Evolutionary conservation across 35 echinoderm and acorn worm genomes (phyloP), one percentile per base, ranked within the genome.

Genomic region (Chiridota heheva): DNA sequence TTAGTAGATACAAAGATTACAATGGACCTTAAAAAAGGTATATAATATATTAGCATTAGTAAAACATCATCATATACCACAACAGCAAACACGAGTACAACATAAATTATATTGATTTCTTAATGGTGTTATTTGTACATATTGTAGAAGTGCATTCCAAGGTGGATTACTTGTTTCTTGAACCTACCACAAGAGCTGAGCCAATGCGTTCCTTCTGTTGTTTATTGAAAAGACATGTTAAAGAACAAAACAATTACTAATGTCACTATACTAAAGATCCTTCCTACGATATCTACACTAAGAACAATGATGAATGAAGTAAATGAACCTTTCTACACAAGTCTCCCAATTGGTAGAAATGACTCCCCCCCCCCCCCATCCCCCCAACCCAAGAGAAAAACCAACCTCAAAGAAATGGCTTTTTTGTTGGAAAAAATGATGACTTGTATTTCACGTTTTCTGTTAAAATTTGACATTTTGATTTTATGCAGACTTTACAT

Each of bases 121-220:
- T n/a, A n/a, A n/a, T 7, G 20, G 15, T 38, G 49, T 72, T 46
- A 44, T 44, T 32, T 72, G 69, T 72, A 7, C 44, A 30, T 60
- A 6, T 28, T 26, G 2, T 22, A 24, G 5, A 44, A 44, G 20
- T 7, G 40, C 40, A 72, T 44, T 20, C 40, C 69, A 72, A 72
- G 3, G 20, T 24, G n/a, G 69, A 63, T 5, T 44, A 44, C 69
- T 72, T 22, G 49, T 31, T 60, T 28, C 69, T 72, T n/a, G n/a
- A n/a, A n/a, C n/a, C n/a, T 58, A 96, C 92, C 92, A 71, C 43
- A 45, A 96, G 78, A 33, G 76, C 87, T 26, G 92, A 86, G 66
- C 92, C 92, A 62, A 96, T 81, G 60, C 92, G 92, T 55, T 82
- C 88, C 87, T 84, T 96, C 92, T 96, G 49, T 44, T n/a, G n/a